Conservation (phyloP, 2,113 vertebrate genomes). For the Bolborhynchus lineola region DNA sequence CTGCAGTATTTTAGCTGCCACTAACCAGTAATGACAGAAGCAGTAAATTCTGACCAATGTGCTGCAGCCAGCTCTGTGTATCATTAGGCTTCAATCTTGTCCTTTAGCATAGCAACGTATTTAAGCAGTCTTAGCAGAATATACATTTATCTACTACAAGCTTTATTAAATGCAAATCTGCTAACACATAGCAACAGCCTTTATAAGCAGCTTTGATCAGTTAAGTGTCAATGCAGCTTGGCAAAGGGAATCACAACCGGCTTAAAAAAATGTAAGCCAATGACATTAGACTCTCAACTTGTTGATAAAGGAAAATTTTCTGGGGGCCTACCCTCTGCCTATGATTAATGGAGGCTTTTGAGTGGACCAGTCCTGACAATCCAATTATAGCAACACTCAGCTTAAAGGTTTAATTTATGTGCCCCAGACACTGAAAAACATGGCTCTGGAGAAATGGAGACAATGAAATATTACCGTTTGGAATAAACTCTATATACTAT, state of each 20-base stretch:
- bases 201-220: constrained; percentile 62
- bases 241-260: constrained; percentile 58
- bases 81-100: neutral
- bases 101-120: constrained; percentile 13
- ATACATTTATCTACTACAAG: constrained; percentile 47
- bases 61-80: neutral
- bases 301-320: constrained; percentile 54
- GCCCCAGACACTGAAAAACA: constrained; percentile 49
- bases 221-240: constrained; percentile 64
- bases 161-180: constrained; percentile 65
- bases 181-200: constrained; percentile 66
- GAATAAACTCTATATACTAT: neutral
- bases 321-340: neutral
- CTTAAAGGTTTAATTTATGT: constrained; percentile 50
- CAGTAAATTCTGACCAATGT: constrained; percentile 12
- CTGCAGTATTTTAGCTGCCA: neutral
- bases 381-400: constrained; percentile 48
- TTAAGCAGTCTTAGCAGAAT: constrained; percentile 46
- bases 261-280: constrained; percentile 63
- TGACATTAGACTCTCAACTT: constrained; percentile 52
- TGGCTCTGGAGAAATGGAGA: constrained; percentile 24
- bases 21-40: neutral
- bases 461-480: constrained; percentile 21
- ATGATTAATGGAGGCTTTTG: constrained; percentile 50
- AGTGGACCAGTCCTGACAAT: constrained; percentile 42